Conservation (phyloP, 2,797 vertebrate species). For the Pampus argenteus region DNA sequence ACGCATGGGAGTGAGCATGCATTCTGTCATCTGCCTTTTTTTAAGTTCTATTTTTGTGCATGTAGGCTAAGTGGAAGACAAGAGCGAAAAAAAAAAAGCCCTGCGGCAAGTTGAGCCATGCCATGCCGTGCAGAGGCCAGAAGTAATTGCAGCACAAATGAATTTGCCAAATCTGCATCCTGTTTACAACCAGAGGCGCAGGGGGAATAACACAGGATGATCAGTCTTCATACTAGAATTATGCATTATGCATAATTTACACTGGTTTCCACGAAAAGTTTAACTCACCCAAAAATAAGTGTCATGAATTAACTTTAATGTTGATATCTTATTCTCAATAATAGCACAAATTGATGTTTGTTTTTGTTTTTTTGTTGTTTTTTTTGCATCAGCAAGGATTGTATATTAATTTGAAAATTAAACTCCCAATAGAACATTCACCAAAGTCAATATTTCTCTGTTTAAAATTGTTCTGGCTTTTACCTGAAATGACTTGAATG, state of each 20-base stretch:
- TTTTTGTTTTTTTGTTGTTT: too few species aligned
- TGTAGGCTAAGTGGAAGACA: constrained; percentile 51
- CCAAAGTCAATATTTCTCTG: background rate
- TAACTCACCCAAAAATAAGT: background rate
- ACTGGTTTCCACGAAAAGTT: constrained; percentile 9
- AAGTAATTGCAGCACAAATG: constrained; percentile 51
- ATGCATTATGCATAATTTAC: constrained; percentile 28
- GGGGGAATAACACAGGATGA: constrained; percentile 15
- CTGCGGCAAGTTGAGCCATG: constrained; percentile 37
- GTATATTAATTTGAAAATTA: background rate
- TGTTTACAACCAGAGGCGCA: constrained; percentile 15
- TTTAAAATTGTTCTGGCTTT: background rate
- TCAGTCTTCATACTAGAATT: constrained; percentile 1
- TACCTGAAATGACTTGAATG: background rate
- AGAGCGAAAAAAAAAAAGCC: constrained; percentile 24
- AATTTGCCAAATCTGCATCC: constrained; percentile 47
- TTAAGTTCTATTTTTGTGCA: constrained; percentile 49
- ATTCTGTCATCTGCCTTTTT: constrained; percentile 30
- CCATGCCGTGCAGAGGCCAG: constrained; percentile 37
- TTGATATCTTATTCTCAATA: too few species aligned
- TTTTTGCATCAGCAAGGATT: background rate
- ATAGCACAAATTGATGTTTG: too few species aligned
- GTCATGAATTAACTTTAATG: background rate
- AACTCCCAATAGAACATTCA: background rate
- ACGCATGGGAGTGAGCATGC: constrained; percentile 23